Evolutionary conservation across 53 echinoderm and acorn worm species (phyloP), one percentile per base, ranked within the genome.

Genomic region (Crossaster papposus): DNA sequence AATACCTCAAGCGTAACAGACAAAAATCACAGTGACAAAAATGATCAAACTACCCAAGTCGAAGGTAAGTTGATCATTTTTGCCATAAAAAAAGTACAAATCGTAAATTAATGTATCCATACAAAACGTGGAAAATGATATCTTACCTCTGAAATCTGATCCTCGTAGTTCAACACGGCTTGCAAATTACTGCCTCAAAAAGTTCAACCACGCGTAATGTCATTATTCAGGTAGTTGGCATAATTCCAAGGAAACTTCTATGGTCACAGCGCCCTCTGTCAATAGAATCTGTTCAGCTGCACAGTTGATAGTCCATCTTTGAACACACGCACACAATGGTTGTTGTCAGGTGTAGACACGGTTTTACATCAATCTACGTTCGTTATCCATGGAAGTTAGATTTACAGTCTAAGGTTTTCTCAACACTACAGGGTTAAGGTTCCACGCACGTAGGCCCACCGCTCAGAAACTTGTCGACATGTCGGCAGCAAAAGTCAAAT

Each of bases 141-240:
- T 26, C 68, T 68, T 68, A 68, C 68, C 68, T 68, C 68, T 23
- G n/a, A 68, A 68, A 26, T 28, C 20, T 68, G 68, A 68, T 68
- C 68, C 68, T 23, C 28, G 28, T 24, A 20, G 68, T 26, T 68
- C 28, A 23, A 10, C 68, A n/a, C 24, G 28, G 68, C 24, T 20
- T 26, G 11, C 28, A 68, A 22, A 68, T 18, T 23, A 68, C 20
- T 12, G 5, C 28, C 24, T 68, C 10, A 18, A 17, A 4, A 44
- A 44, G 44, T 44, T 44, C 44, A 44, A 44, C 9, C 58, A 58
- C 22, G 12, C 17, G 17, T 20, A 2, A 20, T 18, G 22, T 58
- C 58, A 58, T 58, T 58, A 58, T 14, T 58, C 58, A 55, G 55
- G 7, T 7, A 44, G 44, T 44, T 44, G 44, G 44, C 44, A 44